A percentile compares a stretch with the other conserved stretches of the same genome.
Conservation (phyloP, 2,797 vertebrate species). For the Pantherophis vulpinus region DNA sequence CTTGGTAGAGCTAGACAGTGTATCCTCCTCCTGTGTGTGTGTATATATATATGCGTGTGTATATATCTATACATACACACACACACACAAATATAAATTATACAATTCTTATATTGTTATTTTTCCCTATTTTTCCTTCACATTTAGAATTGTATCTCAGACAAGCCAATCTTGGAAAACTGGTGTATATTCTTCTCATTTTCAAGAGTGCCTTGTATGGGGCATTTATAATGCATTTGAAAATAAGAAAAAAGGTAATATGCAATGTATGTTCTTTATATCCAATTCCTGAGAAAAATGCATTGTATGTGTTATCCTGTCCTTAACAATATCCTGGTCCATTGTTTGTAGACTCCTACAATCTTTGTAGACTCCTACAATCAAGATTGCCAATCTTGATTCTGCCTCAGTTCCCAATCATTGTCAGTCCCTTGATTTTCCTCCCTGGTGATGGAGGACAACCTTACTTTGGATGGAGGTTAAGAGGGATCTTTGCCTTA, state of each 20-base stretch:
- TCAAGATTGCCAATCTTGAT: not conserved
- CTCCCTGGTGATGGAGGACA: not conserved
- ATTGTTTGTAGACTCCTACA: not conserved
- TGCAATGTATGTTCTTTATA: not conserved
- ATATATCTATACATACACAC: no score
- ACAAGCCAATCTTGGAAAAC: not conserved
- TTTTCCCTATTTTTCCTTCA: not conserved
- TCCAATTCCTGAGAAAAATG: not conserved
- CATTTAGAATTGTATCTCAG: constrained; percentile 7
- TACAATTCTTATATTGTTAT: not conserved
- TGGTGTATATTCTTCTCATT: constrained; percentile 33
- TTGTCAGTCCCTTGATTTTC: not conserved
- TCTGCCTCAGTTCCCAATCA: not conserved
- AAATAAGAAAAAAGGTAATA: constrained; percentile 42
- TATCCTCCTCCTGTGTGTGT: no score
- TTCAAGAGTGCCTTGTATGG: constrained; percentile 32
- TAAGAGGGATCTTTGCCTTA: not conserved
- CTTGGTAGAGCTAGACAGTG: no score
- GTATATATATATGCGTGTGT: no score
- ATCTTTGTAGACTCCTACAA: not conserved
- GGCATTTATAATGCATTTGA: constrained; percentile 12
- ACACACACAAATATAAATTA: not conserved
- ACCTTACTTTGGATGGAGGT: not conserved
- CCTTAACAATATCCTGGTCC: not conserved
- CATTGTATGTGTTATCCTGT: not conserved